These are phyloP conservation scores for Pedionomus torquatus DNA, from an alignment of 2,113 vertebrate species.

Conservation along the genomic window DNA sequence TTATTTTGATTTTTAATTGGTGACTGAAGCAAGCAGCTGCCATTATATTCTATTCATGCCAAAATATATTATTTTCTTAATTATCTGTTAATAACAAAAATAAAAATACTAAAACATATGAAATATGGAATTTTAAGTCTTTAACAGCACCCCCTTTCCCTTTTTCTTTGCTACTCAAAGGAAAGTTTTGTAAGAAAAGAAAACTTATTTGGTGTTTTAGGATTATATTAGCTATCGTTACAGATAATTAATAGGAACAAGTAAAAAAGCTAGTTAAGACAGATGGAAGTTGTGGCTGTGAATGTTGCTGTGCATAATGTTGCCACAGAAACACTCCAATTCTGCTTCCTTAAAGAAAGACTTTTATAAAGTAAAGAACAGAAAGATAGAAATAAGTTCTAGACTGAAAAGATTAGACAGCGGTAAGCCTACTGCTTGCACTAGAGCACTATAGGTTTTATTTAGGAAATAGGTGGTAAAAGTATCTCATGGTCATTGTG, in stretches of 20 bases:
- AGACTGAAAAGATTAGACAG: neutral
- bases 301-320: neutral
- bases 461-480: neutral
- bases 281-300: neutral
- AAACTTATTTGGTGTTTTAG: neutral
- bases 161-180: neutral
- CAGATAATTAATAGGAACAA: neutral
- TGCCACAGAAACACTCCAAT: neutral
- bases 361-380: neutral
- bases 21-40: neutral
- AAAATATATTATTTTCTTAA: neutral
- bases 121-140: neutral
- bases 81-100: neutral
- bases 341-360: neutral
- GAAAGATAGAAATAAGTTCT: neutral
- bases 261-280: neutral
- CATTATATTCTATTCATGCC: neutral
- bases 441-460: rapidly evolving
- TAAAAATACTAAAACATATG: neutral
- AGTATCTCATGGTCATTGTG: neutral
- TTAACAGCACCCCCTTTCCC: neutral
- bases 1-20: neutral
- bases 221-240: neutral
- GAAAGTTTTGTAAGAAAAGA: neutral
- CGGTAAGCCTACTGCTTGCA: neutral